Evolutionary conservation across 2,797 vertebrate genomes (phyloP).

Genomic region (Pitangus sulphuratus): DNA sequence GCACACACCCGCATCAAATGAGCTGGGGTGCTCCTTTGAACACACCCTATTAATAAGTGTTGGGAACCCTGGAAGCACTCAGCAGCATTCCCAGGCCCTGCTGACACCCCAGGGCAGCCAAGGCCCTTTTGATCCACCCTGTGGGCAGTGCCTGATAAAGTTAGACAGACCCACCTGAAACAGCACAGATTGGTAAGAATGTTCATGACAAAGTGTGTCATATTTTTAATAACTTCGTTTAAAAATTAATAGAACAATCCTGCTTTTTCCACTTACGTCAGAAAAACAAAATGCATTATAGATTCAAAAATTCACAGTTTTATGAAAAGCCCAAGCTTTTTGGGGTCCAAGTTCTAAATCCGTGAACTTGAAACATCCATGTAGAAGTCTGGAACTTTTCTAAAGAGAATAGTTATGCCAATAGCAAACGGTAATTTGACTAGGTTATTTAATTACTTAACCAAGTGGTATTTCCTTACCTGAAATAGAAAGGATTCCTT

Average conservation of each 20-base stretch:
- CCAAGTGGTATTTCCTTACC: slow-evolving; percentile 74
- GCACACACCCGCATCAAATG: neutral
- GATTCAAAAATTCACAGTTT: neutral
- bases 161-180: neutral
- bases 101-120: neutral
- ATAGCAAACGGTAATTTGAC: neutral
- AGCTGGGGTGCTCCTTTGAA: neutral
- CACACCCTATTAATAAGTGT: neutral
- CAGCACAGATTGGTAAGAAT: neutral
- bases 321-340: neutral
- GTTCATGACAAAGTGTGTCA: neutral
- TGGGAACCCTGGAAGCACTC: neutral
- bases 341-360: neutral
- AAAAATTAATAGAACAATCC: neutral
- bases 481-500: slow-evolving; percentile 43
- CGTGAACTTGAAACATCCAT: neutral
- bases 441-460: neutral
- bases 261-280: neutral
- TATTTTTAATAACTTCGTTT: neutral
- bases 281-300: neutral
- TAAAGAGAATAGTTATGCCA: neutral
- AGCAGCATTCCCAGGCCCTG: neutral
- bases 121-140: slow-evolving; percentile 26
- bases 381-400: neutral
- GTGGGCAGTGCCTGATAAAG: neutral